Percentiles rank a stretch among this genome's conserved stretches.
Conservation (phyloP, 2,113 vertebrate genomes). For the Okapia johnstoni region DNA sequence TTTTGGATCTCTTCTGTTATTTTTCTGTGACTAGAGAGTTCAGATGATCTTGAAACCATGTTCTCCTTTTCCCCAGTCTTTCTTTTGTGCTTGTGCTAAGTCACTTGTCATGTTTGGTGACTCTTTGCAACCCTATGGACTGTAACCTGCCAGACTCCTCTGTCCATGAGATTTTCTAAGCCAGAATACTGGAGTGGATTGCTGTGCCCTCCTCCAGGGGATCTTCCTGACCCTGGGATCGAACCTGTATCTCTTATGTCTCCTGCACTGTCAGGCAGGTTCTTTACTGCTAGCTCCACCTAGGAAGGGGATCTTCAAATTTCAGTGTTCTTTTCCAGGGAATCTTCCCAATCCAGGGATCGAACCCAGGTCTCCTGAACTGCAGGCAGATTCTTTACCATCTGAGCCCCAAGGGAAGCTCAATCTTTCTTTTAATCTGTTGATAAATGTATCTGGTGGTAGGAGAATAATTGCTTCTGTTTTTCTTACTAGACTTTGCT, state of each 20-base stretch:
- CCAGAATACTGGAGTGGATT: not conserved
- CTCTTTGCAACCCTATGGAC: not conserved
- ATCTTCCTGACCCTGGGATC: not conserved
- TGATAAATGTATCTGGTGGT: not conserved
- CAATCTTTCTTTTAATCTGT: not conserved
- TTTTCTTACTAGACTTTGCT: not conserved
- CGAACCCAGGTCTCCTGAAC: not conserved
- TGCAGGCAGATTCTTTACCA: not conserved
- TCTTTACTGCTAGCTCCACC: not conserved
- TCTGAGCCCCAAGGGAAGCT: not conserved
- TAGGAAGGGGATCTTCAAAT: not conserved
- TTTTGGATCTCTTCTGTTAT: not conserved
- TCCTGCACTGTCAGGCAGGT: not conserved
- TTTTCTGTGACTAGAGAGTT: not conserved
- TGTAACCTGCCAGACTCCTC: not conserved
- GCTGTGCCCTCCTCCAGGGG: not conserved
- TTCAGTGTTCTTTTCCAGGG: not conserved
- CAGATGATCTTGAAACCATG: not conserved
- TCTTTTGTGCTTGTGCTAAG: not conserved
- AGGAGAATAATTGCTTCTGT: not conserved
- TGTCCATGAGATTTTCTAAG: not conserved
- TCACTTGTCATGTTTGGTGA: not conserved
- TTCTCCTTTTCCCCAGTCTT: not conserved
- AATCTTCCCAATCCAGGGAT: not conserved
- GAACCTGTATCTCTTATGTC: not conserved